These are phyloP conservation scores for Chamaetylas fuelleborni DNA, from an alignment of 2,113 vertebrate genomes.

Conservation along the genomic window DNA sequence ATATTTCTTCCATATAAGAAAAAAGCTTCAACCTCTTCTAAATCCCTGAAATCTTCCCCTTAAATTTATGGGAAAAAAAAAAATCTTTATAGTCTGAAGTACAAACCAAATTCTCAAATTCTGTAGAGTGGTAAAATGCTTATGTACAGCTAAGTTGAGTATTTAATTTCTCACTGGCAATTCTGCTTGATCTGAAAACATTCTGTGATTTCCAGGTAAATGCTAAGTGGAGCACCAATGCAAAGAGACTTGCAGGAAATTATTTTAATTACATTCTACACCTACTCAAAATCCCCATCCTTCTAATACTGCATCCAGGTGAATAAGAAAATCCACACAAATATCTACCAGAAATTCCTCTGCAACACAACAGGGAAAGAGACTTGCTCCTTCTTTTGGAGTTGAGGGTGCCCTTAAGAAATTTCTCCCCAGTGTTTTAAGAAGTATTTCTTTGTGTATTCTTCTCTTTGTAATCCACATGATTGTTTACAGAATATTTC, in stretches of 20 bases:
- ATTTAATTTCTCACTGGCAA: not conserved
- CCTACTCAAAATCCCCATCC: not conserved
- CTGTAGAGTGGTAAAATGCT: not conserved
- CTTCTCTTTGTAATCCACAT: not conserved
- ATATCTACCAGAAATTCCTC: not conserved
- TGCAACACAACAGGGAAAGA: not conserved
- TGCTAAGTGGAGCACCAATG: slow-evolving; percentile 23
- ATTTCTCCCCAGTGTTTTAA: not conserved
- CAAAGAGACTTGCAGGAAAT: slow-evolving; percentile 32
- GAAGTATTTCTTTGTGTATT: not conserved
- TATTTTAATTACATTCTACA: slow-evolving; percentile 19
- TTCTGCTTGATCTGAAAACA: not conserved
- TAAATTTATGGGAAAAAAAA: slow-evolving; percentile 32
- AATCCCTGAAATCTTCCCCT: slow-evolving; percentile 72
- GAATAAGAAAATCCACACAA: not conserved
- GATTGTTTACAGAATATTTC: not conserved
- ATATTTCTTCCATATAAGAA: slow-evolving; percentile 69
- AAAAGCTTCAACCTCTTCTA: slow-evolving; percentile 63
- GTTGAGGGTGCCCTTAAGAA: not conserved
- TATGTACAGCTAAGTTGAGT: not conserved
- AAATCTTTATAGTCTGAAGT: not conserved
- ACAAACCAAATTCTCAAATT: not conserved
- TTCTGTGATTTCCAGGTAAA: slow-evolving; percentile 1
- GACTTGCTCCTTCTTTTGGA: not conserved
- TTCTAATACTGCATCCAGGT: not conserved